Percentiles rank a stretch among this genome's conserved stretches.
These are phyloP conservation scores for Fistularia tabacaria DNA, from an alignment of 2,797 vertebrate species.

Conservation along the genomic window DNA sequence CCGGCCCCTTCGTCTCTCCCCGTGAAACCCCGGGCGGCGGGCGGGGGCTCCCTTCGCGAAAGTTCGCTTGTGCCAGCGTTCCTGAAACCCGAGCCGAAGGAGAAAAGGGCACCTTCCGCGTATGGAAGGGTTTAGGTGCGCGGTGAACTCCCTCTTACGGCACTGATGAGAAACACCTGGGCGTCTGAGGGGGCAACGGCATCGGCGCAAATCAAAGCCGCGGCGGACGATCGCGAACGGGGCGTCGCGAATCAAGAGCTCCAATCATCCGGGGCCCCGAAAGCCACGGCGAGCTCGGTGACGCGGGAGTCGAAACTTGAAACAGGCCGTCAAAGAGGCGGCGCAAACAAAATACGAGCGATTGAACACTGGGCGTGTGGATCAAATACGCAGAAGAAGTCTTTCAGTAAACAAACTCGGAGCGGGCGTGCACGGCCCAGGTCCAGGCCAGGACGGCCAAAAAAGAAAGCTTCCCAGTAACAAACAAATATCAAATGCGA, in stretches of 20 bases:
- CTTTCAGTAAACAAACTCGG: background rate
- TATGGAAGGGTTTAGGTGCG: slow-evolving; percentile 73
- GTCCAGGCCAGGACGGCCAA: no score
- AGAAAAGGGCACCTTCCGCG: slow-evolving; percentile 48
- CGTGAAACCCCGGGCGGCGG: slow-evolving; percentile 24
- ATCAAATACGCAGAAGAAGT: background rate
- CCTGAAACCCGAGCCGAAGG: slow-evolving; percentile 62
- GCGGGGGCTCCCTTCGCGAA: slow-evolving; percentile 39
- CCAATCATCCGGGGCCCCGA: slow-evolving; percentile 33
- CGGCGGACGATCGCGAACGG: slow-evolving; percentile 45
- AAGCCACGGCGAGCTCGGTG: slow-evolving; percentile 13
- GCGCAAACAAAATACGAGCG: slow-evolving; percentile 28
- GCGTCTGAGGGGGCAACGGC: slow-evolving; percentile 50
- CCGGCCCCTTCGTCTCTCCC: slow-evolving; percentile 33
- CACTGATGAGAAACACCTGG: slow-evolving; percentile 76
- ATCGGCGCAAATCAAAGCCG: slow-evolving; percentile 60
- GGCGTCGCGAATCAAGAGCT: slow-evolving; percentile 47
- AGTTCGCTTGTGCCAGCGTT: no score
- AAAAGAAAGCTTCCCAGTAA: no score
- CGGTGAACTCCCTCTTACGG: slow-evolving; percentile 58
- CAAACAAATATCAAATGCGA: no score
- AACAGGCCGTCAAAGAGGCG: slow-evolving; percentile 13
- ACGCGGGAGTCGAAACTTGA: slow-evolving; percentile 33
- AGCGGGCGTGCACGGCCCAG: background rate
- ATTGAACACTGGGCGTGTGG: no score